Conservation (phyloP, 2,888 invertebrate species). For the Uropetala carovei region DNA sequence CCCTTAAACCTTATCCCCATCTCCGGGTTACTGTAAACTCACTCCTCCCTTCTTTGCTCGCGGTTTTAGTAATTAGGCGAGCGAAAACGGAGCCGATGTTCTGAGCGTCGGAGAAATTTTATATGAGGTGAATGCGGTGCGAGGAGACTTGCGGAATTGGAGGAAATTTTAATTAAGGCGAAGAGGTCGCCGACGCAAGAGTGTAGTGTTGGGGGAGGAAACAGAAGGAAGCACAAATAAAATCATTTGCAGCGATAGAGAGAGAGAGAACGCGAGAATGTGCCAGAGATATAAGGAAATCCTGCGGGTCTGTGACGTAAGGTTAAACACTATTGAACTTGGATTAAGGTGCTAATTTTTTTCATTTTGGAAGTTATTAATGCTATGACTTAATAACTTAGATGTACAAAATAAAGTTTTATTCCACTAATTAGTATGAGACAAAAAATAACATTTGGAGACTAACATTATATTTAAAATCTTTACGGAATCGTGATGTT, state of each 20-base stretch:
- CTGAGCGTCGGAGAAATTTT: neutral
- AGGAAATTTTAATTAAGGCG: slow-evolving; percentile 51
- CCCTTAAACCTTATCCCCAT: slow-evolving; percentile 30
- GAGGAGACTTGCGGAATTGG: slow-evolving; percentile 17
- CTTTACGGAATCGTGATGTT: too few relatives aligned
- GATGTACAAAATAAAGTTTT: too few relatives aligned
- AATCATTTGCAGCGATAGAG: neutral
- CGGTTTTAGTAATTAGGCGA: slow-evolving; percentile 52
- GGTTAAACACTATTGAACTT: too few relatives aligned
- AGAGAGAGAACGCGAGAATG: neutral
- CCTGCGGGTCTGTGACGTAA: too few relatives aligned
- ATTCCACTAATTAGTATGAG: too few relatives aligned
- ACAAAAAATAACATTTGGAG: too few relatives aligned
- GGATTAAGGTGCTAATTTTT: too few relatives aligned
- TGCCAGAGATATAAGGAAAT: too few relatives aligned
- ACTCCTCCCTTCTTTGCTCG: neutral
- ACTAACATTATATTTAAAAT: too few relatives aligned
- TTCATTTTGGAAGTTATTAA: too few relatives aligned
- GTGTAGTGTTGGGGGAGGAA: neutral
- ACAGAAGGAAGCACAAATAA: neutral
- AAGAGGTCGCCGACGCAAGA: neutral
- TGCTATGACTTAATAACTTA: too few relatives aligned
- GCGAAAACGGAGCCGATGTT: slow-evolving; percentile 7
- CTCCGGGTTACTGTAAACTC: neutral
- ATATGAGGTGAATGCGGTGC: slow-evolving; percentile 49